These are phyloP conservation scores for Ochotona curzoniae DNA, from an alignment of 2,113 vertebrate genomes.

Conservation along the genomic window DNA sequence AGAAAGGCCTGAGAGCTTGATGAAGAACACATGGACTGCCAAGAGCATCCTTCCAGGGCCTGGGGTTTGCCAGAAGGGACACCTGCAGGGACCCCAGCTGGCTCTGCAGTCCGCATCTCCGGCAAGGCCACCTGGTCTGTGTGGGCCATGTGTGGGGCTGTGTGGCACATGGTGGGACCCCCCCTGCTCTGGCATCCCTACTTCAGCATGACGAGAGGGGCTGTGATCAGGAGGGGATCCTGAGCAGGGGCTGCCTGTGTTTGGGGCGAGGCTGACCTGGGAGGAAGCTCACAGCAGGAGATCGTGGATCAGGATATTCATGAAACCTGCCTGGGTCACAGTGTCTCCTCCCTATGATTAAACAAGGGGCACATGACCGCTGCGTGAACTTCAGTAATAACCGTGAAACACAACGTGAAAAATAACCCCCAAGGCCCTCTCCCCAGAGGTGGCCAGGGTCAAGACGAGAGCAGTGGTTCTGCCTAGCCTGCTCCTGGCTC, in stretches of 20 bases:
- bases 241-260: too few species aligned
- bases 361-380: background rate
- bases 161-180: background rate
- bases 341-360: background rate
- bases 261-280: background rate
- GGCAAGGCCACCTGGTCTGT: too few species aligned
- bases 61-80: background rate
- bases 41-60: background rate
- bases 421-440: rapidly evolving
- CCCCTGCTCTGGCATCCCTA: background rate
- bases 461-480: background rate
- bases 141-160: background rate
- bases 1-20: background rate
- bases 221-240: background rate
- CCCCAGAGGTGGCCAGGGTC: background rate
- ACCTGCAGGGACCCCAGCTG: background rate
- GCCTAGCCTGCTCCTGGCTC: too few species aligned
- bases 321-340: background rate
- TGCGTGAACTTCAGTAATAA: background rate
- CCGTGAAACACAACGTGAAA: background rate
- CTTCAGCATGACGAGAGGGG: background rate
- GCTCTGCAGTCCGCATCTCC: background rate
- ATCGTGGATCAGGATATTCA: too few species aligned
- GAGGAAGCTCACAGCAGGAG: background rate
- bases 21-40: background rate